phyloP scores from a whole-genome alignment of 2,888 invertebrate genomes.

The Masnerella sp. region DNA sequence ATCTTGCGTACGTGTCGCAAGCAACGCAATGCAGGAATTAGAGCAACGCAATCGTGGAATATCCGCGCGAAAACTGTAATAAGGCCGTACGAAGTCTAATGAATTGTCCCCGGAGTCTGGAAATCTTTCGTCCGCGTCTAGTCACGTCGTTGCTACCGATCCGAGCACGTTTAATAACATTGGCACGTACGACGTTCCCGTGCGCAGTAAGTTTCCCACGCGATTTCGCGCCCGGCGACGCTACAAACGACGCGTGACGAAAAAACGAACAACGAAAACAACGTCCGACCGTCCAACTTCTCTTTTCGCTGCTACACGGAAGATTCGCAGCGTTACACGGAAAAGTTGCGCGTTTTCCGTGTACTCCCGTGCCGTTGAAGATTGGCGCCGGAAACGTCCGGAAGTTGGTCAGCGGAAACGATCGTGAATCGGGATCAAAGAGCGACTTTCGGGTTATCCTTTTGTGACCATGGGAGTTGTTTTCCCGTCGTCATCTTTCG shows the following conservation, averaged over 20 bases:
- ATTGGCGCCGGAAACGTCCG: no score
- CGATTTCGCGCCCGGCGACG: conserved; percentile 58
- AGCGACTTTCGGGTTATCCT: conserved; percentile 33
- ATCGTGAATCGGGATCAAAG: conserved; percentile 21
- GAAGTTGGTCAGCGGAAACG: no score
- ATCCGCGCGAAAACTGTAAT: conserved; percentile 1
- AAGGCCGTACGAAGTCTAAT: conserved; percentile 59
- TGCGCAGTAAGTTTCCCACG: conserved; percentile 69
- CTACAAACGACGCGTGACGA: conserved; percentile 39
- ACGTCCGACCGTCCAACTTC: conserved; percentile 51
- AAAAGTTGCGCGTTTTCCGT: no score
- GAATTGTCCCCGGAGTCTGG: conserved; percentile 59
- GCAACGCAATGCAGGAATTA: conserved; percentile 3
- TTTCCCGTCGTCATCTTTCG: conserved; percentile 62
- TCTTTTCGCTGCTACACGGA: conserved; percentile 31
- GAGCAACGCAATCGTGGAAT: not conserved
- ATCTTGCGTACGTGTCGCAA: no score
- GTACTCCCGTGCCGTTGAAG: no score
- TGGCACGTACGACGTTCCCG: conserved; percentile 68
- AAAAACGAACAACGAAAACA: conserved; percentile 46
- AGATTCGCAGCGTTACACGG: no score
- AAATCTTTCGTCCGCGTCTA: conserved; percentile 53
- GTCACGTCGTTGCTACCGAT: conserved; percentile 56
- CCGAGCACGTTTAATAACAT: conserved; percentile 67
- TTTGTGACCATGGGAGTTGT: conserved; percentile 53